phyloP scores from a whole-genome alignment of 2,113 vertebrate genomes.

The Todiramphus chloris region DNA sequence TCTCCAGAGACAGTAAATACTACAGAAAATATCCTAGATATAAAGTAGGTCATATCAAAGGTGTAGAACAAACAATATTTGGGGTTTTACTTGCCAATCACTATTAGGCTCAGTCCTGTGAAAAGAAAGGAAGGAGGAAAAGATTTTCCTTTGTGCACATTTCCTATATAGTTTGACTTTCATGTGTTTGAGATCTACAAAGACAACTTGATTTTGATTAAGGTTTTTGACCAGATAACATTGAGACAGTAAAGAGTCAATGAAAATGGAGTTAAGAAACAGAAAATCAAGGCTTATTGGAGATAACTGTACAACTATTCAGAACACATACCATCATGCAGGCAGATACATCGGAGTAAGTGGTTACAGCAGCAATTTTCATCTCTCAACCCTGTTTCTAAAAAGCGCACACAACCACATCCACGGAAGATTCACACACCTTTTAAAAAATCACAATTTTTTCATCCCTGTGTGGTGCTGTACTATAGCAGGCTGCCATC shows the following conservation, averaged over 20 bases:
- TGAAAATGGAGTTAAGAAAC: not conserved
- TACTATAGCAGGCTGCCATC: not conserved
- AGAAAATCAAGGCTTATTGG: not conserved
- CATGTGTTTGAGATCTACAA: not conserved
- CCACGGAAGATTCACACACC: not conserved
- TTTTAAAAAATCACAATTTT: not conserved
- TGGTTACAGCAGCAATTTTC: not conserved
- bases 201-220: not conserved
- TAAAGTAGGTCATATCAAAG: not conserved
- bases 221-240: not conserved
- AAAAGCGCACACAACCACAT: not conserved
- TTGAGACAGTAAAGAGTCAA: not conserved
- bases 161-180: constrained; percentile 1
- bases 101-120: not conserved
- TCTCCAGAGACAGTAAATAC: not conserved
- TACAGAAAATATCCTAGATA: not conserved
- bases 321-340: not conserved
- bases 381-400: not conserved
- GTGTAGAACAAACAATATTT: not conserved
- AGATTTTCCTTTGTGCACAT: not conserved
- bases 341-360: not conserved
- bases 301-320: not conserved
- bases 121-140: not conserved
- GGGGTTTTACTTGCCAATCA: not conserved
- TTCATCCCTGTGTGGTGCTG: not conserved